Evolutionary conservation across 2,113 vertebrate species (phyloP).

Genomic region (Cisticola juncidis): DNA sequence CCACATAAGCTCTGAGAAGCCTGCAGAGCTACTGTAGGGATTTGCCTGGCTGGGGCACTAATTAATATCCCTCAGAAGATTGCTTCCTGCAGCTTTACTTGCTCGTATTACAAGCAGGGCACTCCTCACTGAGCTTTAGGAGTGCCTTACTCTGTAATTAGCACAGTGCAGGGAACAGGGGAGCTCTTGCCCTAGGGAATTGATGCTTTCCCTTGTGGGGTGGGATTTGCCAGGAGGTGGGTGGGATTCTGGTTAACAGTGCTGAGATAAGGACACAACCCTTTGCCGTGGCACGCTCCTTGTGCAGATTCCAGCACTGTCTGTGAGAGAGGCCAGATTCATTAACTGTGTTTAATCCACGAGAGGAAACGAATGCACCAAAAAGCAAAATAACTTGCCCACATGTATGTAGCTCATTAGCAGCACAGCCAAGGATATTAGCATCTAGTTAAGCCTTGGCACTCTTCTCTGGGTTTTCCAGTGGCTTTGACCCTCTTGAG

Average conservation of each 20-base stretch:
- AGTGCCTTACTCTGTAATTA: neutral
- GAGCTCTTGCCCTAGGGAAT: neutral
- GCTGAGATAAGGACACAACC: neutral
- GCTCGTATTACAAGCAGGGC: neutral
- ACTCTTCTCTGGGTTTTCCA: neutral
- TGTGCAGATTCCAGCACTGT: neutral
- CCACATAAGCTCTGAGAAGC: neutral
- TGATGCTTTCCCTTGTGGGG: neutral
- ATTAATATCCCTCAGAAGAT: neutral
- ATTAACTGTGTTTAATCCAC: neutral
- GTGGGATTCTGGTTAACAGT: neutral
- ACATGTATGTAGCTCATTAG: neutral
- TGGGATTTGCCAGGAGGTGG: neutral
- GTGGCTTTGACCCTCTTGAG: neutral
- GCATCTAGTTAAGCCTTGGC: conserved; percentile 1
- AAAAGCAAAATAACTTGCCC: neutral
- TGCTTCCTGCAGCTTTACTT: neutral
- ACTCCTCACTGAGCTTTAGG: neutral
- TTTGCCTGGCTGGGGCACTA: neutral
- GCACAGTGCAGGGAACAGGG: neutral
- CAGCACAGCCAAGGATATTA: conserved; percentile 5
- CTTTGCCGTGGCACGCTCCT: neutral
- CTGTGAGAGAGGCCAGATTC: neutral
- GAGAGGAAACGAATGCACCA: neutral
- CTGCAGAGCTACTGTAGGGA: neutral